phyloP scores from a whole-genome alignment of 2,888 invertebrate species.

The Stenolophus ochropezus region DNA sequence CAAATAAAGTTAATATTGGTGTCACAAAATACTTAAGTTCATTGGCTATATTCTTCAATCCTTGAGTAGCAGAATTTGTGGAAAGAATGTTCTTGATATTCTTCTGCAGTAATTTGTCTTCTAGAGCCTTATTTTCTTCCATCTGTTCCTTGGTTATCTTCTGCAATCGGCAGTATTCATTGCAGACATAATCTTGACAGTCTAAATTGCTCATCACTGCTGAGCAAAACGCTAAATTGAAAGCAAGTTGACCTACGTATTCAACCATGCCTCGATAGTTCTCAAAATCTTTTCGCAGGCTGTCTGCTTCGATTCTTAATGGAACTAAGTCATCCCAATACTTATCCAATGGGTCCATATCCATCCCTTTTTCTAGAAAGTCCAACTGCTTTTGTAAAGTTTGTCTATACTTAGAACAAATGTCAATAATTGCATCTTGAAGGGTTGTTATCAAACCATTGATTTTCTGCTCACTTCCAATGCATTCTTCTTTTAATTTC shows the following conservation, averaged over 20 bases:
- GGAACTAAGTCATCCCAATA: slow-evolving; percentile 42
- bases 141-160: slow-evolving; percentile 38
- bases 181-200: slow-evolving; percentile 33
- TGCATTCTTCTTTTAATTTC: slow-evolving; percentile 29
- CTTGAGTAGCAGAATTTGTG: not conserved
- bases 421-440: slow-evolving; percentile 32
- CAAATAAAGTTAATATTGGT: not conserved
- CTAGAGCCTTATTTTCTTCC: slow-evolving; percentile 28
- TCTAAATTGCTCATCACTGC: slow-evolving; percentile 50
- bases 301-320: slow-evolving; percentile 41
- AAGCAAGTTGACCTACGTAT: slow-evolving; percentile 51
- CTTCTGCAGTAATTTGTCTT: not conserved
- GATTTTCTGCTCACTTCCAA: slow-evolving; percentile 42
- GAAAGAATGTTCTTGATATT: slow-evolving; percentile 11
- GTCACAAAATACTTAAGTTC: not conserved
- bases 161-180: slow-evolving; percentile 45
- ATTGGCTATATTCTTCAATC: not conserved
- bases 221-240: slow-evolving; percentile 51
- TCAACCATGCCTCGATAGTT: slow-evolving; percentile 42
- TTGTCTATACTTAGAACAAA: slow-evolving; percentile 25
- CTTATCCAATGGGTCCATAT: slow-evolving; percentile 12
- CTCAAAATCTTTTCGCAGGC: slow-evolving; percentile 36
- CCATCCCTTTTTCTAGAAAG: slow-evolving; percentile 14
- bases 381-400: slow-evolving; percentile 39
- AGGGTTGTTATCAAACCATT: slow-evolving; percentile 42